These are phyloP conservation scores for Macrobrachium nipponense DNA, from an alignment of 1,140 invertebrate genomes.

Conservation along the genomic window DNA sequence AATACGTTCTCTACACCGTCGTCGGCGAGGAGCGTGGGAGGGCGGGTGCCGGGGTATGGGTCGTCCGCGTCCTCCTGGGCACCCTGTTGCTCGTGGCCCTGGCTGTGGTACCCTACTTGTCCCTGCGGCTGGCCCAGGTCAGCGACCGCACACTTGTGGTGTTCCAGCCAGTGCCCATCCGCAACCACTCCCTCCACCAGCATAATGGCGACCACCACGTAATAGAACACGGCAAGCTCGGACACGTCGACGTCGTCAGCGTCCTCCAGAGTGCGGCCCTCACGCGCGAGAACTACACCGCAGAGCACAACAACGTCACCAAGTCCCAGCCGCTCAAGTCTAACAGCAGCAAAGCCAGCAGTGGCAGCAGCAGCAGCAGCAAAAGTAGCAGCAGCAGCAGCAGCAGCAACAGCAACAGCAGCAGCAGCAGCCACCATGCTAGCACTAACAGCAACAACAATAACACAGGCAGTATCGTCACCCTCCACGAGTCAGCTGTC, in stretches of 20 bases:
- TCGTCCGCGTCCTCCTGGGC: constrained; percentile 52
- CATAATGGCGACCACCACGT: constrained; percentile 13
- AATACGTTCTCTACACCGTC: constrained; percentile 62
- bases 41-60: constrained; percentile 39
- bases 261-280: constrained; percentile 47
- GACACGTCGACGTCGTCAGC: constrained; percentile 28
- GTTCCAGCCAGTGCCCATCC: constrained; percentile 57
- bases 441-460: not conserved
- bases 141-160: constrained; percentile 59
- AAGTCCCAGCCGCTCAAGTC: not conserved
- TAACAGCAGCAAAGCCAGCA: not conserved
- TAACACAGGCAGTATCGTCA: constrained; percentile 17
- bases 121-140: constrained; percentile 55
- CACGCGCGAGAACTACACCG: constrained; percentile 70
- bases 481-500: constrained; percentile 48
- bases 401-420: not conserved
- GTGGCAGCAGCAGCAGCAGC: not conserved
- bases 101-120: constrained; percentile 57
- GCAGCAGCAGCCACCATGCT: not conserved
- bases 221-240: not conserved
- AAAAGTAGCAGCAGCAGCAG: not conserved
- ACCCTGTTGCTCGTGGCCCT: constrained; percentile 62
- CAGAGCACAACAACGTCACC: not conserved
- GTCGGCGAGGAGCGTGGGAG: constrained; percentile 57
- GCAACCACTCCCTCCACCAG: constrained; percentile 42